Evolutionary conservation across 2,797 vertebrate species (phyloP).

Genomic region (Brachyalestes nurse): DNA sequence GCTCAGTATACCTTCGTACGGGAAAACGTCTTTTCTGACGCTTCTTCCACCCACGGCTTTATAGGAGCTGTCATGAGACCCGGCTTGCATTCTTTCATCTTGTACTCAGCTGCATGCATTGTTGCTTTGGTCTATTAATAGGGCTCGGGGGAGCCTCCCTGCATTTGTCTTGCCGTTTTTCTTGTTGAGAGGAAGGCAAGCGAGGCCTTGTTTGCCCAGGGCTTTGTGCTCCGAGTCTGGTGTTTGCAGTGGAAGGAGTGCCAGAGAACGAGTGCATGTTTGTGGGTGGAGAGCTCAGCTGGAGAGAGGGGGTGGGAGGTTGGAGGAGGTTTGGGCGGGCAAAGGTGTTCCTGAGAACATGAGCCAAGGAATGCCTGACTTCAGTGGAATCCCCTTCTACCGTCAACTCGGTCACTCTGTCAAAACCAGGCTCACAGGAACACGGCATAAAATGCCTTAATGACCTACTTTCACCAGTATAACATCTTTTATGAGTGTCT

Average conservation of each 20-base stretch:
- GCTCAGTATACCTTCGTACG: constrained; percentile 7
- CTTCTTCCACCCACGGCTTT: constrained; percentile 16
- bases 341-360: constrained; percentile 5
- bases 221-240: constrained; percentile 68
- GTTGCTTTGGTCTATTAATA: constrained; percentile 74
- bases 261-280: constrained; percentile 37
- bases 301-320: constrained; percentile 47
- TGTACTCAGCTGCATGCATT: constrained; percentile 68
- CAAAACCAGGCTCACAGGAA: constrained; percentile 7
- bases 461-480: neutral
- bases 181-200: constrained; percentile 64
- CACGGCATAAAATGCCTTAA: neutral
- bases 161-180: constrained; percentile 66
- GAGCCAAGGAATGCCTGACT: constrained; percentile 6
- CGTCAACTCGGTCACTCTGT: constrained; percentile 45
- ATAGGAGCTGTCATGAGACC: constrained; percentile 59
- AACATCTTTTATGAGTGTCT: neutral
- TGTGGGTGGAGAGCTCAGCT: constrained; percentile 54
- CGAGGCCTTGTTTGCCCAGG: constrained; percentile 73
- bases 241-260: constrained; percentile 79
- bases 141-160: constrained; percentile 71
- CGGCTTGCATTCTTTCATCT: constrained; percentile 66
- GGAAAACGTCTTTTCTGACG: constrained; percentile 9
- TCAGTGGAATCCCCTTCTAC: constrained; percentile 47
- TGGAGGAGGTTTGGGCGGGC: constrained; percentile 34